Evolutionary conservation across 2,797 vertebrate species (phyloP), one percentile per base, ranked within the genome.

Genomic region (Enoplosus armatus): DNA sequence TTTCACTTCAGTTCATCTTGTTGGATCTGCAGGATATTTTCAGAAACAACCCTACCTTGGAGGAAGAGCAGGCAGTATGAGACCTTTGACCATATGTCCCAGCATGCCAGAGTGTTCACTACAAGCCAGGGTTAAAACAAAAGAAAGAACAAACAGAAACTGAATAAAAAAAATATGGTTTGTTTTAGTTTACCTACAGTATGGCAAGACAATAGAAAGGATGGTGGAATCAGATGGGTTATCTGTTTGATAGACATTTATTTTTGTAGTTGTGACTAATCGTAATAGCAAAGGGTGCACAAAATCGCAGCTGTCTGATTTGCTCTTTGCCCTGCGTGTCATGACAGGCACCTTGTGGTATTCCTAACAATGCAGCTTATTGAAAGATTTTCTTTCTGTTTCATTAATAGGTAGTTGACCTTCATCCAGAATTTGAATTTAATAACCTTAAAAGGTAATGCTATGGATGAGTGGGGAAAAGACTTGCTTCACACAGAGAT

Each of bases 61-160:
- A 79, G 31, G 60, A 58, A 69, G 72, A 62, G 41, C 77, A 37
- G 72, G 56, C 68, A 16, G n/a, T 16, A n/a, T 50, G 64, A 80
- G 47, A 73, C 33, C 59, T 48, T 26, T 80, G 85, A 90, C 87
- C 83, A n/a, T 67, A 16, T 85, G 87, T 89, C 87, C 43, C 68
- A 77, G 83, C 87, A 85, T 83, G 90, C 72, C 70, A 31, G n/a
- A 72, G 85, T n/a, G 33, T 61, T 77, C 26, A 39, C 68, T 48
- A 18, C 63, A 81, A 72, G 53, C 55, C 41, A 47, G 51, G 68
- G 72, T 72, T 48, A 72, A 64, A 61, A 56, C 15, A 27, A 50
- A 4, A 9, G 14, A n/a, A 73, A 60, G 15, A 59, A 47, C 27
- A 56, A 54, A 60, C 29, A 59, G 20, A 54, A 72, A 37, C 10